Conservation (phyloP, 2,113 vertebrate genomes). For the Platysternon megacephalum region DNA sequence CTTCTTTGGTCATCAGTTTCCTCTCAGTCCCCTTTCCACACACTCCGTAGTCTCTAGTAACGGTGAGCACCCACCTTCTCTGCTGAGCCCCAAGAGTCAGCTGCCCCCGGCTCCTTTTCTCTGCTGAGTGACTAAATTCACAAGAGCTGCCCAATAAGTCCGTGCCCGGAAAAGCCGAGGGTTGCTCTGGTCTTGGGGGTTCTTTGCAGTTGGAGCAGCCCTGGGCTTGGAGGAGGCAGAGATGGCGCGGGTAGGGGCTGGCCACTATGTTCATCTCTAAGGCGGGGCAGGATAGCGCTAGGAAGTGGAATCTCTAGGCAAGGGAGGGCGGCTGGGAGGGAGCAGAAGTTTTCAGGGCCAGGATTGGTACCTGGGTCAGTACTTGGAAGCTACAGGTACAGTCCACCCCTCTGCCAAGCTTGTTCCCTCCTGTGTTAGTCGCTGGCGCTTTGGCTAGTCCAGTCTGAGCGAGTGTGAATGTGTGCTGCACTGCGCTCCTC, state of each 20-base stretch:
- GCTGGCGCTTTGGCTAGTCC: neutral
- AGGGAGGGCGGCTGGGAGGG: neutral
- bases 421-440: too few relatives aligned
- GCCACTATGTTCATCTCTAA: too few relatives aligned
- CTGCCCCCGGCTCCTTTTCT: neutral
- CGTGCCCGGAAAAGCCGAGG: too few relatives aligned
- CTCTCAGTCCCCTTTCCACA: neutral
- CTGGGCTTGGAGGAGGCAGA: neutral
- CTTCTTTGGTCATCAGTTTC: neutral
- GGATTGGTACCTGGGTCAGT: neutral
- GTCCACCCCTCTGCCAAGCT: too few relatives aligned
- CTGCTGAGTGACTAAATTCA: too few relatives aligned
- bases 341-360: neutral
- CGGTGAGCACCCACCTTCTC: too few relatives aligned
- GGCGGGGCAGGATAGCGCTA: neutral
- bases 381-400: neutral
- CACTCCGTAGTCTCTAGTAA: too few relatives aligned
- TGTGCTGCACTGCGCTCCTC: neutral
- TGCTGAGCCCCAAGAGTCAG: neutral
- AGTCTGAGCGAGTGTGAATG: fast-evolving
- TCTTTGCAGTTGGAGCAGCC: neutral
- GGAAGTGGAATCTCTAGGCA: neutral
- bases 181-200: neutral
- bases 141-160: too few relatives aligned
- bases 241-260: neutral